Evolutionary conservation across 2,888 invertebrate species (phyloP).

Genomic region (Eupithecia centaureata): DNA sequence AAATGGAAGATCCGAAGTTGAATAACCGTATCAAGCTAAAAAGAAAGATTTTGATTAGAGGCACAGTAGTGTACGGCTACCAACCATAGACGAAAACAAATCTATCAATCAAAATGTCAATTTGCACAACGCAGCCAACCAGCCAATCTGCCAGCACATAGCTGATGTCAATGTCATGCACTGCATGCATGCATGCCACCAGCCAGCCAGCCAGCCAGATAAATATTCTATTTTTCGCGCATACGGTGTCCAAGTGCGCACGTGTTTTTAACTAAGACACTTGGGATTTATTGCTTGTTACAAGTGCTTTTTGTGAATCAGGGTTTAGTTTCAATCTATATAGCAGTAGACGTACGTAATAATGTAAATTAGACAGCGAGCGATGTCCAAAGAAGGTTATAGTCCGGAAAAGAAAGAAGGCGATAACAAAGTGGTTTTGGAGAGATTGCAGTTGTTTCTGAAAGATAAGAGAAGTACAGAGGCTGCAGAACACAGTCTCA

Average conservation of each 20-base stretch:
- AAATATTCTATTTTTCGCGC: slow-evolving; percentile 17
- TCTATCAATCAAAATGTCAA: background rate
- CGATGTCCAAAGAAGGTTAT: slow-evolving; percentile 82
- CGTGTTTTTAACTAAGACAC: slow-evolving; percentile 29
- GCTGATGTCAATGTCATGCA: background rate
- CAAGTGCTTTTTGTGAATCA: background rate
- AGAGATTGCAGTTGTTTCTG: slow-evolving; percentile 76
- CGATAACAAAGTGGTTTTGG: slow-evolving; percentile 79
- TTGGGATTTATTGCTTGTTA: background rate
- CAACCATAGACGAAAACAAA: background rate
- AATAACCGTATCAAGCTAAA: background rate
- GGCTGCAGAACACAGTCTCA: slow-evolving; percentile 56
- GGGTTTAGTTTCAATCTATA: background rate
- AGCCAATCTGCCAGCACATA: too few species aligned
- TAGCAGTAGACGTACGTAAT: slow-evolving; percentile 16
- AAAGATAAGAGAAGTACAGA: slow-evolving; percentile 78
- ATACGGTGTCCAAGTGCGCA: slow-evolving; percentile 27
- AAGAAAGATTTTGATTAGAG: background rate
- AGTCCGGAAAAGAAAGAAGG: slow-evolving; percentile 77
- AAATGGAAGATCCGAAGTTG: background rate
- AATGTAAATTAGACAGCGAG: slow-evolving; percentile 54
- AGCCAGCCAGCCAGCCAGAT: background rate
- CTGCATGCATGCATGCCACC: too few species aligned
- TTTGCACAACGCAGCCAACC: too few species aligned
- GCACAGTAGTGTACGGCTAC: too few species aligned